Evolutionary conservation across 2,888 invertebrate species (phyloP), one percentile per base, ranked within the genome.

Genomic region (Drosophila setosimentum): DNA sequence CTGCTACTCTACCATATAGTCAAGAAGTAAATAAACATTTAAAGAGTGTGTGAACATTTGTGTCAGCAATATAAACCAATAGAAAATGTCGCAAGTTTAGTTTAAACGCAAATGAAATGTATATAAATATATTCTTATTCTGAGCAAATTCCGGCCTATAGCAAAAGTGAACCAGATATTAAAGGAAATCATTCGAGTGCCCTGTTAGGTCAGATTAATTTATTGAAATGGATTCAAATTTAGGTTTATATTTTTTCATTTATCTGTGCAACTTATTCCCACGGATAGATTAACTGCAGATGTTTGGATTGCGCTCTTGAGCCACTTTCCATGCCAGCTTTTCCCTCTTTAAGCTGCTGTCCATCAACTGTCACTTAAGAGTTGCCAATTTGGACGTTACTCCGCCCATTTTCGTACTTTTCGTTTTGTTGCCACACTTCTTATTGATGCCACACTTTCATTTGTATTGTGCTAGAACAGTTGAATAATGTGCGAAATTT

Each of bases 401-500:
- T 51, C 49, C 50, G 45, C 61, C 69, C 68, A 65, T 71, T 82
- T 79, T 49, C 32, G 51, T 61, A 61, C 49, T 68, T 42, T 53
- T 74, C 45, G 32, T 49, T 53, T 64, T n/a, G 21, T 50, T 49
- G 21, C 21, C 35, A 33, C 33, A 32, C 16, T 53, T 21, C 50
- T 29, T 32, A 73, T 80, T 77, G 73, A 69, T 78, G 81, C 51
- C 69, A 62, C 78, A 81, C 78, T 79, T 79, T 79, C 78, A 68
- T 79, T 79, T 69, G 69, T 55, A 77, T 77, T 77, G 61, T 77
- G 42, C 55, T 51, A 73, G 76, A 74, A 81, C 83, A 69, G 81
- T 83, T 81, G 71, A 80, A 80, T 77, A 83, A 83, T 77, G 81
- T 77, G 83, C 59, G 74, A 83, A 76, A 73, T 78, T 83, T 72